A percentile compares a stretch with the other conserved stretches of the same genome.
Evolutionary conservation across 2,797 vertebrate genomes (phyloP).

Genomic region (Smutsia gigantea): DNA sequence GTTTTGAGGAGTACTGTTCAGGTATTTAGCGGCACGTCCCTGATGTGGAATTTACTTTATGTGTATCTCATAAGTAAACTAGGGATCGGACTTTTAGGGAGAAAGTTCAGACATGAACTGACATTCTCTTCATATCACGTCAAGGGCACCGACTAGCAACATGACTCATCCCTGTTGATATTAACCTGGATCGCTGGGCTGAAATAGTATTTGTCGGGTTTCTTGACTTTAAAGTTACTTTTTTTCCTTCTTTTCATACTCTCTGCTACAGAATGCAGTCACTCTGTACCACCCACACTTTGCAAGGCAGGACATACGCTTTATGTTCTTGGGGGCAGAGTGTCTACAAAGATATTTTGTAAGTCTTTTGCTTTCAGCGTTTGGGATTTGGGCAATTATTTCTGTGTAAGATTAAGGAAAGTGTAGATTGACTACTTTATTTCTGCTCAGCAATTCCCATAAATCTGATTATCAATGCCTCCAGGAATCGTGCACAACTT

Average conservation of each 20-base stretch:
- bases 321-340: neutral
- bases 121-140: neutral
- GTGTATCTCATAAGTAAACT: neutral
- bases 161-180: neutral
- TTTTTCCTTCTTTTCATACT: neutral
- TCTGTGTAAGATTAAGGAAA: neutral
- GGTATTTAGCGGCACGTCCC: neutral
- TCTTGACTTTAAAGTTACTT: neutral
- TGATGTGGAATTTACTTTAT: neutral
- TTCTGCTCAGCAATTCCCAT: neutral
- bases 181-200: neutral
- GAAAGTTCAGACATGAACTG: neutral
- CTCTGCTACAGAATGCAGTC: neutral
- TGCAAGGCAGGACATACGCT: neutral
- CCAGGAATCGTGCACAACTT: neutral
- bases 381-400: neutral
- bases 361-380: neutral
- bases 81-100: neutral
- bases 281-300: neutral
- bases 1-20: neutral
- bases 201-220: neutral
- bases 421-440: neutral
- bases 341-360: neutral
- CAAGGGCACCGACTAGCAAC: neutral
- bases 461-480: neutral